phyloP scores from a whole-genome alignment of 2,888 invertebrate species.

The Ditula angustiorana region DNA sequence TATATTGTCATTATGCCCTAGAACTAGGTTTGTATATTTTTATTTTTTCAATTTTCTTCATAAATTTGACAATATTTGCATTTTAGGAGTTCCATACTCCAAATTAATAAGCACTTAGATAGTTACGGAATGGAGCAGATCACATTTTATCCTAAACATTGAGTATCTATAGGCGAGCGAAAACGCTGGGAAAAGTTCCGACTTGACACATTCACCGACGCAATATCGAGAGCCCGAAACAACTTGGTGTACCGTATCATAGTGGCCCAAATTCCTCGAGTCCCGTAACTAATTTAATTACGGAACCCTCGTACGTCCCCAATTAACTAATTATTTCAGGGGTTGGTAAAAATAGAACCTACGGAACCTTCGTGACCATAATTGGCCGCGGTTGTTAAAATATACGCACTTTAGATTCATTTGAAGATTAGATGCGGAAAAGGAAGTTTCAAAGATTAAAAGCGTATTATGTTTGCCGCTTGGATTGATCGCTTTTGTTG shows the following conservation, averaged over 20 bases:
- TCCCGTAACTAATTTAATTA: conserved; percentile 32
- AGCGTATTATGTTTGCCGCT: neutral
- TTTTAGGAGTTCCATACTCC: too few relatives aligned
- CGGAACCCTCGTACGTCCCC: conserved; percentile 28
- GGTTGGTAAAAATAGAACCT: conserved; percentile 35
- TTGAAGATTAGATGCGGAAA: neutral
- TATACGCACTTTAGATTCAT: conserved; percentile 2
- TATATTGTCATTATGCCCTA: too few relatives aligned
- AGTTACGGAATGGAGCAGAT: neutral
- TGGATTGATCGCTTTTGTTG: neutral
- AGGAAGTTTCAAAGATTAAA: neutral
- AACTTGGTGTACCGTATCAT: neutral
- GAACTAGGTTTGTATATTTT: too few relatives aligned
- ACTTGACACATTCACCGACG: neutral
- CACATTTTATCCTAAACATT: neutral
- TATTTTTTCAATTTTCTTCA: too few relatives aligned
- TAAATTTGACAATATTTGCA: too few relatives aligned
- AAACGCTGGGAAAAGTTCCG: neutral
- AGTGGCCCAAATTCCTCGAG: conserved; percentile 13
- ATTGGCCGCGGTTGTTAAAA: conserved; percentile 19
- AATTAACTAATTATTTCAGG: conserved; percentile 38
- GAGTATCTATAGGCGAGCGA: neutral
- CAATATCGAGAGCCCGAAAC: neutral
- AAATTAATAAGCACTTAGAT: too few relatives aligned
- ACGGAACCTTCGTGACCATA: conserved; percentile 22